A percentile compares a stretch with the other conserved stretches of the same genome.
Evolutionary conservation across 2,888 invertebrate species (phyloP).

Genomic region (Ectobius pallidus): DNA sequence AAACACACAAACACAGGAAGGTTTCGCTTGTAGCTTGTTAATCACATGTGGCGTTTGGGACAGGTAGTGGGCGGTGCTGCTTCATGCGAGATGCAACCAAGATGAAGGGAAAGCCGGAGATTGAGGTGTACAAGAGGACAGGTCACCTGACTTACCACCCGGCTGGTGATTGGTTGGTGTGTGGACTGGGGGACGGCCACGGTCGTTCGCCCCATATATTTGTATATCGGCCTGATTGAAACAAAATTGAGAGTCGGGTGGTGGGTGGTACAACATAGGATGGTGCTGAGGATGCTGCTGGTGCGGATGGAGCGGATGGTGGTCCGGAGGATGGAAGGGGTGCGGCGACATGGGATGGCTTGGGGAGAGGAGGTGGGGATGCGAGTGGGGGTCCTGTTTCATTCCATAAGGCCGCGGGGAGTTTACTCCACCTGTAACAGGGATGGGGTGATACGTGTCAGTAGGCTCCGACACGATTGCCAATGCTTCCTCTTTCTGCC

Average conservation of each 20-base stretch:
- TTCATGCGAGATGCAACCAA: constrained; percentile 41
- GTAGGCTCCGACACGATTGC: constrained; percentile 29
- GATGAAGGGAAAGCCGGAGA: constrained; percentile 37
- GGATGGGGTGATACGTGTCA: constrained; percentile 43
- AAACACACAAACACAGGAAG: constrained; percentile 27
- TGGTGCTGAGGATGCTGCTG: constrained; percentile 53
- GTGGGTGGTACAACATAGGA: constrained; percentile 49
- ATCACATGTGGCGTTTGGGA: constrained; percentile 34
- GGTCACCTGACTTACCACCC: constrained; percentile 58
- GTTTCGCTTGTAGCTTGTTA: constrained; percentile 17
- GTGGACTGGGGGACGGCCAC: constrained; percentile 43
- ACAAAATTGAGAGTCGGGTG: constrained; percentile 62
- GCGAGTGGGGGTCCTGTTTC: constrained; percentile 41
- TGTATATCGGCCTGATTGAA: constrained; percentile 62
- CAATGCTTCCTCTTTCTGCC: not conserved
- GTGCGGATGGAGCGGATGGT: constrained; percentile 49
- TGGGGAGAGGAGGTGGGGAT: constrained; percentile 53
- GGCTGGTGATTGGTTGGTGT: constrained; percentile 55
- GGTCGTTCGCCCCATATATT: constrained; percentile 51
- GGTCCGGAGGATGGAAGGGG: constrained; percentile 55
- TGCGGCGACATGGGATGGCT: constrained; percentile 66
- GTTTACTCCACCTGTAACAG: constrained; percentile 46
- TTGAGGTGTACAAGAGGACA: constrained; percentile 51
- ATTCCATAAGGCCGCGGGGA: constrained; percentile 45
- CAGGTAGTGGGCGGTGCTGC: constrained; percentile 12